These are phyloP conservation scores for Drosophila bipectinata DNA, from an alignment of 1,140 invertebrate genomes.

Conservation along the genomic window DNA sequence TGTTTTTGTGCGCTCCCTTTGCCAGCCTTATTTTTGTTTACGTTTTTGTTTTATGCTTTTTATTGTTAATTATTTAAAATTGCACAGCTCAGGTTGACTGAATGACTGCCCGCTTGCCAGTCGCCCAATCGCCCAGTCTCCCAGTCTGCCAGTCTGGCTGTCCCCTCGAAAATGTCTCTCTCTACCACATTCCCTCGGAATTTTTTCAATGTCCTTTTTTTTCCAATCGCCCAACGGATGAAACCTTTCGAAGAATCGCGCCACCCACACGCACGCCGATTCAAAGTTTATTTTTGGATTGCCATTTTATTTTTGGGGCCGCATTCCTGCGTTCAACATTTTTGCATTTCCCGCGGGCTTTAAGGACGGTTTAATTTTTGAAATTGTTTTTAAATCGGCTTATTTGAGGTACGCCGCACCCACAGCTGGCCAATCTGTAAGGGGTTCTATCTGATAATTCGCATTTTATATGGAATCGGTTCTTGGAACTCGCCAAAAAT, in stretches of 20 bases:
- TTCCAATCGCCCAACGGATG: too few species aligned
- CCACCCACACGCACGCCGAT: slow-evolving; percentile 22
- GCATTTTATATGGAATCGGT: slow-evolving; percentile 4
- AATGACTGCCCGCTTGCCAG: slow-evolving; percentile 31
- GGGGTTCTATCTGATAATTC: slow-evolving; percentile 5
- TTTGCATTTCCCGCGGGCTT: slow-evolving; percentile 33
- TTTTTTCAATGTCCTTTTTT: slow-evolving; percentile 12
- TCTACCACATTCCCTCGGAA: not conserved
- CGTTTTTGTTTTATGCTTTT: slow-evolving; percentile 53
- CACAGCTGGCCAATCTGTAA: slow-evolving; percentile 16
- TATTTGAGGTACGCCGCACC: slow-evolving; percentile 47
- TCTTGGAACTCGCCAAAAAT: slow-evolving; percentile 13
- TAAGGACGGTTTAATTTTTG: slow-evolving; percentile 58
- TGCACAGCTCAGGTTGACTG: slow-evolving; percentile 52
- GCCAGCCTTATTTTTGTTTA: slow-evolving; percentile 51
- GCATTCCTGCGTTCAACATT: slow-evolving; percentile 21
- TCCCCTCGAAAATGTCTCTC: slow-evolving; percentile 13
- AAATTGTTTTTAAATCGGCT: slow-evolving; percentile 74
- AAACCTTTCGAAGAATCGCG: too few species aligned
- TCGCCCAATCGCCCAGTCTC: not conserved
- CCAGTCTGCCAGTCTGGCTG: not conserved
- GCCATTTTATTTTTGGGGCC: slow-evolving; percentile 17
- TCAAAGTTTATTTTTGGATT: slow-evolving; percentile 57
- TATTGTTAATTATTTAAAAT: slow-evolving; percentile 71
- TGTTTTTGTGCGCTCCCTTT: slow-evolving; percentile 30